Percentiles rank a stretch among this genome's conserved stretches.
phyloP scores from a whole-genome alignment of 1,140 invertebrate species.

The Pissodes strobi region DNA sequence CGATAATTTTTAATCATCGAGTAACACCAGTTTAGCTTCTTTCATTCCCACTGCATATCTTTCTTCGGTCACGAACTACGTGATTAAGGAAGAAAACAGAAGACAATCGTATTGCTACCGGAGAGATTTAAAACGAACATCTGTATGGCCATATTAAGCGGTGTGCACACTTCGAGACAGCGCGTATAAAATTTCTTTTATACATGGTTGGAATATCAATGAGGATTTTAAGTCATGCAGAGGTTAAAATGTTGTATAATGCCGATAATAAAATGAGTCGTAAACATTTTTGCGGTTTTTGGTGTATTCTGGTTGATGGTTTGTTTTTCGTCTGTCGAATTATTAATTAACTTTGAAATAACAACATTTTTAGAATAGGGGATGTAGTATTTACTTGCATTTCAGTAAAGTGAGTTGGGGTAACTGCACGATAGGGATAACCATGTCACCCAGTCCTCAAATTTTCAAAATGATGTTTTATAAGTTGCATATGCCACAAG shows the following conservation, averaged over 20 bases:
- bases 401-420: no score
- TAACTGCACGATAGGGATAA: no score
- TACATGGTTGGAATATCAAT: constrained; percentile 20
- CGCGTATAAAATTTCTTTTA: constrained; percentile 20
- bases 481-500: no score
- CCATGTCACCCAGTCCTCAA: no score
- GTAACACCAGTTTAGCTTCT: not conserved
- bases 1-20: not conserved
- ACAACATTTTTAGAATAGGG: no score
- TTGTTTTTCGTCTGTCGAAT: not conserved
- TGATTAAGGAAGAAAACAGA: constrained; percentile 15
- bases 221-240: constrained; percentile 15
- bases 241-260: constrained; percentile 9
- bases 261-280: constrained; percentile 1
- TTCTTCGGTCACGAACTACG: constrained; percentile 11
- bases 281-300: not conserved
- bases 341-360: no score
- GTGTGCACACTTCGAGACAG: constrained; percentile 21
- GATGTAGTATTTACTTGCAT: no score
- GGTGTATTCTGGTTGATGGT: not conserved
- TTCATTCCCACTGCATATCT: constrained; percentile 5
- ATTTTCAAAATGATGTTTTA: no score
- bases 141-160: constrained; percentile 24
- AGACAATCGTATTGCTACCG: constrained; percentile 17
- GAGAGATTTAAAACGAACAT: constrained; percentile 28